Evolutionary conservation across 2,888 invertebrate species (phyloP).

Genomic region (Onthophagus sagittarius): DNA sequence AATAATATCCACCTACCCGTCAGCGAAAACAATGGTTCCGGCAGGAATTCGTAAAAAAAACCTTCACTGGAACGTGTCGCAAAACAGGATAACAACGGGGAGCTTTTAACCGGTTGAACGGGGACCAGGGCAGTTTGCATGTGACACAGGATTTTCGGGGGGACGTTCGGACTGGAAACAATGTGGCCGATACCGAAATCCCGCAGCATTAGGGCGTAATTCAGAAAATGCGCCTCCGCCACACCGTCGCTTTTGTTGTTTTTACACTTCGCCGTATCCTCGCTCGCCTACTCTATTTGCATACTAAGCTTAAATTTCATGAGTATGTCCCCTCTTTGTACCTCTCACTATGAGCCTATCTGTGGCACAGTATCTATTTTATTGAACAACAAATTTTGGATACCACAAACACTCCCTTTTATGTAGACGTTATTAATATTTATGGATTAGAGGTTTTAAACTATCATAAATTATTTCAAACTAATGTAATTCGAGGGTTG

Average conservation of each 20-base stretch:
- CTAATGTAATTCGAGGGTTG: too few relatives aligned
- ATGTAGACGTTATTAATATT: neutral
- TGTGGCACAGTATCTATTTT: neutral
- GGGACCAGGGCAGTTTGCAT: neutral
- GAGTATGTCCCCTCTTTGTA: neutral
- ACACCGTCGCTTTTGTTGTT: neutral
- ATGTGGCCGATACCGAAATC: constrained; percentile 3
- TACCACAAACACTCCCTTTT: neutral
- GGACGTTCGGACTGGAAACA: neutral
- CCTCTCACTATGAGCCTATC: neutral
- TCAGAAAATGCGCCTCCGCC: neutral
- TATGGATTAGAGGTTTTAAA: neutral
- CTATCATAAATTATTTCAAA: neutral
- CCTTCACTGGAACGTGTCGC: neutral
- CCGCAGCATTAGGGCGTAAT: neutral
- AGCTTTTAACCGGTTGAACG: neutral
- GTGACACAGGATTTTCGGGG: constrained; percentile 1
- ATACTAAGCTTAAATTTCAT: neutral
- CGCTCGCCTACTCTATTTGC: neutral
- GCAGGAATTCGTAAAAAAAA: neutral
- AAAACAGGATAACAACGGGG: neutral
- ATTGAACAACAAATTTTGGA: neutral
- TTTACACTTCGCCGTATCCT: neutral
- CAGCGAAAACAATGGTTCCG: neutral
- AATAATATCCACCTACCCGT: neutral